Base-by-base conservation (phyloP, 2,888 invertebrate species). In the Lochmaea crataegi region DNA sequence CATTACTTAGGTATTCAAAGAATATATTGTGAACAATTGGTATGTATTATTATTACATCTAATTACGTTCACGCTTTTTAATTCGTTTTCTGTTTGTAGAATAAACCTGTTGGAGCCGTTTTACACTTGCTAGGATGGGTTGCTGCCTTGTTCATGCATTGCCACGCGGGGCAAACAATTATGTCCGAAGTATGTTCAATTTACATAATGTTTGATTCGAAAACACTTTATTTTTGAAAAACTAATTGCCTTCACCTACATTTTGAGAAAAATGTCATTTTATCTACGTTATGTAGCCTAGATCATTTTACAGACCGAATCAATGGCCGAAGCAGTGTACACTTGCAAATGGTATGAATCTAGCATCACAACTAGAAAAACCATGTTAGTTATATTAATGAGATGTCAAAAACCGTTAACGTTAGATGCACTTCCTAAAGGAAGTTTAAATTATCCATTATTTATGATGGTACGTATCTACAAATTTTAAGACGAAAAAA, bases 101-200 rank as follows among this genome's bases (percentile, higher is more conserved):
- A 14, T 60, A 76, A 71, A 38, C 63, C 70, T 14, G 11, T 68
- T 4, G 75, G 78, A 45, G 77, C 78, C 0, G 2, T 78, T 9
- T 51, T 64, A 16, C 77, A 72, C 53, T 58, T 77, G 5, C 14
- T 72, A 22, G 79, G 78, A n/a, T 79, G 76, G 60, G n/a, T 76
- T 48, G 42, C 58, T 0, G 72, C 72, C 12, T 14, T 75, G 48
- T 75, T 79, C 67, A 22, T 75, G 2, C 58, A 76, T 10, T 80
- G 79, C 45, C 74, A 77, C 65, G 74, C 77, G 10, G 80, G 80
- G 38, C 78, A 80, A 65, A 73, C 61, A 58, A n/a, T 80, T 18
- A 70, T 72, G n/a, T 68, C 77, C 57, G 74, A 75, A 71, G 80
- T 80, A 75, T 74, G 66, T 68, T 57, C 53, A 26, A 65, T 32